A percentile compares a stretch with the other conserved stretches of the same genome.
These are phyloP conservation scores for Dryomyza anilis DNA, from an alignment of 2,888 invertebrate genomes.

Conservation along the genomic window DNA sequence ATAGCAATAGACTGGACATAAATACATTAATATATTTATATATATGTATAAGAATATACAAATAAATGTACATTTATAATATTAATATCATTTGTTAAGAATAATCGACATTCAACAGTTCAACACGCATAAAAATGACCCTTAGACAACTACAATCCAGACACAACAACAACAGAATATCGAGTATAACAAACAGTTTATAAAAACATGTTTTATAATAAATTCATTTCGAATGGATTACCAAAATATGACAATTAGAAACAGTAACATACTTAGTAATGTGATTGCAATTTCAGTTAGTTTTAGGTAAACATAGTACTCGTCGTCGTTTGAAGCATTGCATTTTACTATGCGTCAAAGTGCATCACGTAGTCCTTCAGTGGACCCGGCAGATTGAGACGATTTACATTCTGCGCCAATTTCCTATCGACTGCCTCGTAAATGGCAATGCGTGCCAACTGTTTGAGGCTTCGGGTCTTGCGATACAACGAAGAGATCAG, in stretches of 20 bases:
- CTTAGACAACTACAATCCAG: neutral
- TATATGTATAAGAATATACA: slow-evolving; percentile 3
- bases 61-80: neutral
- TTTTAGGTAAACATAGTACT: slow-evolving; percentile 37
- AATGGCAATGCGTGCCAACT: slow-evolving; percentile 72
- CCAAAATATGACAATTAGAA: neutral
- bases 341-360: slow-evolving; percentile 64
- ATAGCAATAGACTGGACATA: neutral
- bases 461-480: slow-evolving; percentile 73
- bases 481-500: slow-evolving; percentile 70
- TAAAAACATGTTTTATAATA: neutral
- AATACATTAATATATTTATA: neutral
- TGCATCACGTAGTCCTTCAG: slow-evolving; percentile 73
- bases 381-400: slow-evolving; percentile 71
- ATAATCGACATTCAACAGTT: neutral
- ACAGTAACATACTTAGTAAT: neutral
- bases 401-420: slow-evolving; percentile 69
- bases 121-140: too few species aligned
- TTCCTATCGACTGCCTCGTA: slow-evolving; percentile 70
- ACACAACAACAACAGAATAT: neutral
- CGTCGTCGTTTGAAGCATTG: slow-evolving; percentile 39
- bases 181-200: neutral
- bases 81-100: slow-evolving; percentile 6
- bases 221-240: neutral
- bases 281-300: slow-evolving; percentile 14